These are phyloP conservation scores for Glaucomys volans DNA, from an alignment of 2,113 vertebrate genomes.

Conservation along the genomic window DNA sequence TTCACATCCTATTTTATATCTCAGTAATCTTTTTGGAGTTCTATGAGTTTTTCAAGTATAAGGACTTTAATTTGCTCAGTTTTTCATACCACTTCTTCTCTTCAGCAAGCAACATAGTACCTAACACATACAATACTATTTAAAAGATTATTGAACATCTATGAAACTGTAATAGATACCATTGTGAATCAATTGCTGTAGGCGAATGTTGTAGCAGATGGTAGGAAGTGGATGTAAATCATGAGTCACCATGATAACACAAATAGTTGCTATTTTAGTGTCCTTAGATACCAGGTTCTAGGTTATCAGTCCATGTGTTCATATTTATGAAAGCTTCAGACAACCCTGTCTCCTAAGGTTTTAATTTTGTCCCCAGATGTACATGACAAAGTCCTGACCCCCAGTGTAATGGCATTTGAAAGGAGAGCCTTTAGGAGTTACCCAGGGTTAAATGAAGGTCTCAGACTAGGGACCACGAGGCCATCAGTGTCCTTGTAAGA, in stretches of 20 bases:
- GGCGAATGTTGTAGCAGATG: background rate
- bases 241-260: background rate
- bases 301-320: background rate
- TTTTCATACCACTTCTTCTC: background rate
- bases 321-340: background rate
- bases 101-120: background rate
- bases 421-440: background rate
- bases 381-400: background rate
- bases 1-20: background rate
- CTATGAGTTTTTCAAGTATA: background rate
- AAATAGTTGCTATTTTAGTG: background rate
- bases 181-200: background rate
- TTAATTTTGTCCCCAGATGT: background rate
- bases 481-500: background rate
- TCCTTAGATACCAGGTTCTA: background rate
- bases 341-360: background rate
- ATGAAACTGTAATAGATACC: background rate
- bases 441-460: background rate
- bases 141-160: background rate
- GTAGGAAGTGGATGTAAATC: background rate
- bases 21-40: background rate
- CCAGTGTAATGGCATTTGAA: too few relatives aligned
- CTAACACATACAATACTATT: background rate
- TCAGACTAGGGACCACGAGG: background rate
- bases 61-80: background rate